Conservation (phyloP, 2,888 invertebrate species). For the Thysanoteuthis rhombus region DNA sequence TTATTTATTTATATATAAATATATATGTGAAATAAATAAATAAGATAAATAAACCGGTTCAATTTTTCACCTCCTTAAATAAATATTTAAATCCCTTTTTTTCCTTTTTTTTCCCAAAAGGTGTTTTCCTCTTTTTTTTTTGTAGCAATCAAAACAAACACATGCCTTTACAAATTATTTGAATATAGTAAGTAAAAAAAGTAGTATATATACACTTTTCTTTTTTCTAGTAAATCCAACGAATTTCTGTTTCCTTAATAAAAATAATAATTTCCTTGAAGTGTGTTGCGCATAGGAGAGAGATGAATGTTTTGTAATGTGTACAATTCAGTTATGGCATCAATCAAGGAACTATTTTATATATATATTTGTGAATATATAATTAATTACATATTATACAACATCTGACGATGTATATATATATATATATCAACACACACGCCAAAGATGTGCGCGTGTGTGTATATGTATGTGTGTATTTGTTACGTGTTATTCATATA, state of each 20-base stretch:
- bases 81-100: not conserved
- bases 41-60: not conserved
- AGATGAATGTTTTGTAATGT: too few relatives aligned
- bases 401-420: too few relatives aligned
- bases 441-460: not conserved
- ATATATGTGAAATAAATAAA: not conserved
- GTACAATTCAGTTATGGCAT: too few relatives aligned
- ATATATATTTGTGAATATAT: too few relatives aligned
- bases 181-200: not conserved
- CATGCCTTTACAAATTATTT: not conserved
- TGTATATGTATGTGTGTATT: not conserved
- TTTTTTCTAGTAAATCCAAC: too few relatives aligned
- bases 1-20: not conserved
- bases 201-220: too few relatives aligned
- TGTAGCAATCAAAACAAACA: not conserved
- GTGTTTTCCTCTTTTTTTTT: not conserved
- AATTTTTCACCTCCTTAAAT: not conserved
- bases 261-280: too few relatives aligned
- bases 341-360: too few relatives aligned
- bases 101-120: not conserved
- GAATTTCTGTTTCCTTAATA: too few relatives aligned
- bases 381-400: too few relatives aligned
- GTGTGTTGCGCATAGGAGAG: too few relatives aligned
- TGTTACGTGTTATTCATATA: not conserved
- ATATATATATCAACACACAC: too few relatives aligned